Evolutionary conservation across 1,140 invertebrate genomes (phyloP).

Genomic region (Drosophila athabasca): DNA sequence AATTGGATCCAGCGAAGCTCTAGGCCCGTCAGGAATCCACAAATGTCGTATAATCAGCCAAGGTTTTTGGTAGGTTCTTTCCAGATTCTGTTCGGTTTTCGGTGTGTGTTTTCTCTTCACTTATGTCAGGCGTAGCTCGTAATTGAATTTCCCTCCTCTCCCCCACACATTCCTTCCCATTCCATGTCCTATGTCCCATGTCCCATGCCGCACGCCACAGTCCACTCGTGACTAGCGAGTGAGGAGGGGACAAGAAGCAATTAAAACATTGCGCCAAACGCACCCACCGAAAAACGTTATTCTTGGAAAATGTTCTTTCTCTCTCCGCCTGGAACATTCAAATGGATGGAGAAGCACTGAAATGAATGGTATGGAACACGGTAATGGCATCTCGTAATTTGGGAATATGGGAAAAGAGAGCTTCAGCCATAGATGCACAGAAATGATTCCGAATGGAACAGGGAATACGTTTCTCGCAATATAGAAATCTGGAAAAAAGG

Average conservation of each 20-base stretch:
- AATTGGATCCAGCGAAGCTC: constrained; percentile 16
- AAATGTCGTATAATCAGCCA: constrained; percentile 14
- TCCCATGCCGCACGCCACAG: constrained; percentile 27
- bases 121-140: constrained; percentile 27
- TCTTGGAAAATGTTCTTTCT: too few relatives aligned
- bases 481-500: too few relatives aligned
- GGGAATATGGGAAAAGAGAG: too few relatives aligned
- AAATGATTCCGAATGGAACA: constrained; percentile 10
- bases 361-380: constrained; percentile 1
- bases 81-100: background rate
- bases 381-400: too few relatives aligned
- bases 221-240: constrained; percentile 2
- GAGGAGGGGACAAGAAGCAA: constrained; percentile 49
- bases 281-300: constrained; percentile 42
- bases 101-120: background rate
- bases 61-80: constrained; percentile 14
- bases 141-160: constrained; percentile 53
- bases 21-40: background rate
- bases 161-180: background rate
- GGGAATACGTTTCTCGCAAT: background rate
- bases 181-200: background rate
- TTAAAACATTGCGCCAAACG: constrained; percentile 67
- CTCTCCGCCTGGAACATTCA: background rate
- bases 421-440: too few relatives aligned
- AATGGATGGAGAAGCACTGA: constrained; percentile 12